A percentile compares a stretch with the other conserved stretches of the same genome.
phyloP scores from a whole-genome alignment of 64 coral and sea anemone genomes.

The Anthopleura sola region DNA sequence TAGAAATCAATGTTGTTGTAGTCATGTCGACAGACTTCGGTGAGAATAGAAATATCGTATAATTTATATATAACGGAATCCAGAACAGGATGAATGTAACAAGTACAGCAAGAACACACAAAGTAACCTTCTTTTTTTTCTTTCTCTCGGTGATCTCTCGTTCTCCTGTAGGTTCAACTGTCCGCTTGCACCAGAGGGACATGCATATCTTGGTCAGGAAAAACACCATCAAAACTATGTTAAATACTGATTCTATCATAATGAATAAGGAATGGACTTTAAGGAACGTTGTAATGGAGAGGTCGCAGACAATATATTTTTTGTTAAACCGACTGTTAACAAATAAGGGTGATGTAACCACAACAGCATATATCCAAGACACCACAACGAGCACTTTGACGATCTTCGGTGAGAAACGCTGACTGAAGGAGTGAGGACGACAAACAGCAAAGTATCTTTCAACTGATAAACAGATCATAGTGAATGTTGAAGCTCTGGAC shows the following conservation, averaged over 20 bases:
- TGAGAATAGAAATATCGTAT: not conserved
- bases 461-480: not conserved
- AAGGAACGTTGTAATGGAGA: not conserved
- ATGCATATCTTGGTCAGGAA: not conserved
- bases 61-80: not conserved
- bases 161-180: not conserved
- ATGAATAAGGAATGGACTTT: not conserved
- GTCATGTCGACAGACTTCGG: too few species aligned
- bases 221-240: not conserved
- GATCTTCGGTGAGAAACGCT: not conserved
- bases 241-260: not conserved
- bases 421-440: not conserved
- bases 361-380: not conserved
- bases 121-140: not conserved
- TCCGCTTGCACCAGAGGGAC: not conserved
- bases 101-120: slow-evolving; percentile 5
- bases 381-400: not conserved
- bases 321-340: not conserved
- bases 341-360: not conserved
- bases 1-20: not conserved
- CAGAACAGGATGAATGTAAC: not conserved
- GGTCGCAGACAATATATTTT: not conserved
- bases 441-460: slow-evolving; percentile 18
- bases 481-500: not conserved
- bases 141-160: not conserved